Evolutionary conservation across 92 coral and sea anemone species (phyloP), one percentile per base, ranked within the genome.

Genomic region (Phymanthus crucifer): DNA sequence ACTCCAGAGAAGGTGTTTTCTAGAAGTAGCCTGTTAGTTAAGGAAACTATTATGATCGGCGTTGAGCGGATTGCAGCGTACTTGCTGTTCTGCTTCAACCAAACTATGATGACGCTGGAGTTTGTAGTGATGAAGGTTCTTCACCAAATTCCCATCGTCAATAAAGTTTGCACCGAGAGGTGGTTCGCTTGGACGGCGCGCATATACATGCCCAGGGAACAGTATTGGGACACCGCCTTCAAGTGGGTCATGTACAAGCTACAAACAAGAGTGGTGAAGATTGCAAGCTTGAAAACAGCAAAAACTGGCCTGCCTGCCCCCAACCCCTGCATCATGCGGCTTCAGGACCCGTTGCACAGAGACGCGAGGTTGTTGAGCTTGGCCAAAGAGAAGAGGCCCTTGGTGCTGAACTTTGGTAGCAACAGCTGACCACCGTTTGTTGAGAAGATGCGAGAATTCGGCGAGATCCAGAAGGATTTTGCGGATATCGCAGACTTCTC

Each of bases 381-480:
- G 70, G 80, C 82, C 1, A 87, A 70, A 66, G 91, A 78, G 16
- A 85, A 57, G 1, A 86, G 94, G 0, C 97, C 97, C 2, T 77
- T 94, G 66, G 89, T 94, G 50, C 70, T 94, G 66, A 89, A 90
- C 76, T 92, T 94, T 74, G 98, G 98, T 8, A 94, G 94, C 36
- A 73, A 78, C 8, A 83, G 75, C 78, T 94, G 98, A 83, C 97
- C 97, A 4, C 81, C 92, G 43, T 94, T 94, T 67, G 78, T 87
- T 80, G 79, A 71, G 74, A 80, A 88, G 69, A 46, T 85, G 88
- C 72, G 83, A 54, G 89, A 85, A 72, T 87, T 94, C 69, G 71
- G 83, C 32, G 84, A 89, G 35, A 79, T 94, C 54, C 93, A 86
- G 68, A 89, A 78, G 27, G 94, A 90, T 38, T 94, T 89, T 83